phyloP scores from a whole-genome alignment of 2,888 invertebrate genomes.

The Rhimphoctona megacephalus region DNA sequence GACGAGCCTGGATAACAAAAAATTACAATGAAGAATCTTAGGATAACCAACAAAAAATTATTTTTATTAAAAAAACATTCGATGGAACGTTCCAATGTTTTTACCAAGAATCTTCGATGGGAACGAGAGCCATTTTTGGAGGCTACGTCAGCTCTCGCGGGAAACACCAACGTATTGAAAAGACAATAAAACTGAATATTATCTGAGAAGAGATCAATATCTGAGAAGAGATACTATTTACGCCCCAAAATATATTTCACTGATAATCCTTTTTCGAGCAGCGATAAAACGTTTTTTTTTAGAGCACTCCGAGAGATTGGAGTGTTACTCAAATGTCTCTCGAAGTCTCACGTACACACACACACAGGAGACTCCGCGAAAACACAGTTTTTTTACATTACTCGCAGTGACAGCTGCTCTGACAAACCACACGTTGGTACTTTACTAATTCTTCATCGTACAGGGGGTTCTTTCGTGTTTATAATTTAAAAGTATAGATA shows the following conservation, averaged over 20 bases:
- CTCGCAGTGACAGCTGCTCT: slow-evolving; percentile 13
- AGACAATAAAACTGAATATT: neutral
- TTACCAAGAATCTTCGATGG: slow-evolving; percentile 83
- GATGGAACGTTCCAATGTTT: slow-evolving; percentile 3
- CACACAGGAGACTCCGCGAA: neutral
- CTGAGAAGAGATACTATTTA: neutral
- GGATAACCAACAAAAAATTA: neutral
- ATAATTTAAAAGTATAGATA: neutral
- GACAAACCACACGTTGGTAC: slow-evolving; percentile 10
- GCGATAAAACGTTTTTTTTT: slow-evolving; percentile 16
- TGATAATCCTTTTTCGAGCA: neutral
- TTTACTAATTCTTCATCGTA: neutral
- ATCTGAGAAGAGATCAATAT: neutral
- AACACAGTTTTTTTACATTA: neutral
- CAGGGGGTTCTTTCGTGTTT: neutral
- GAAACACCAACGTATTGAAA: neutral
- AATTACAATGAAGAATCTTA: slow-evolving; percentile 11
- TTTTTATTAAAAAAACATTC: slow-evolving; percentile 6
- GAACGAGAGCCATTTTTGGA: slow-evolving; percentile 80
- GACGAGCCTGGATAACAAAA: slow-evolving; percentile 85
- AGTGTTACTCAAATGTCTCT: slow-evolving; percentile 3
- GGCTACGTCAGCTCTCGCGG: slow-evolving; percentile 9
- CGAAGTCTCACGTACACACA: neutral
- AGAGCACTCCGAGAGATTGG: neutral
- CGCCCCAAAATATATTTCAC: neutral